A percentile compares a stretch with the other conserved stretches of the same genome.
Conservation (phyloP, 2,888 invertebrate species). For the Schizotus pectinicornis region DNA sequence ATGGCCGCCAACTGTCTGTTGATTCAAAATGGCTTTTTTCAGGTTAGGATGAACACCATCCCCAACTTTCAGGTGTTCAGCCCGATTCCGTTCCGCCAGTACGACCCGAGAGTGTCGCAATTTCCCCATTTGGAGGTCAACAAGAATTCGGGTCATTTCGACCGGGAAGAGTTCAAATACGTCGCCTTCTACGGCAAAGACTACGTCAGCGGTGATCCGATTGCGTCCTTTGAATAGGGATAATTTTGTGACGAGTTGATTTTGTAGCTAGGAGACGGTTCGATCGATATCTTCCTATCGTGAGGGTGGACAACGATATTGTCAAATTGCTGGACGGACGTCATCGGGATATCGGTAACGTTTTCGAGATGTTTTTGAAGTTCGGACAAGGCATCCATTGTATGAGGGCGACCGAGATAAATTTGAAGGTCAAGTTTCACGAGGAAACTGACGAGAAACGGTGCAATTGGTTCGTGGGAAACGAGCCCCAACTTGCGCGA, state of each 20-base stretch:
- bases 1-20: too few species aligned
- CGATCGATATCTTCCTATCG: constrained; percentile 65
- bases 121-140: constrained; percentile 67
- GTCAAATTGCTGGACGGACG: constrained; percentile 59
- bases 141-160: constrained; percentile 81
- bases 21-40: constrained; percentile 38
- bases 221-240: background rate
- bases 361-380: constrained; percentile 75
- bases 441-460: constrained; percentile 46
- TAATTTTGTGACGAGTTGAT: background rate
- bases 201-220: constrained; percentile 69
- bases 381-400: constrained; percentile 70
- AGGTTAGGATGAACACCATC: constrained; percentile 96
- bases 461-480: constrained; percentile 62
- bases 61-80: constrained; percentile 86
- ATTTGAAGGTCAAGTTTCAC: constrained; percentile 65
- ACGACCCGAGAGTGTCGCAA: constrained; percentile 70
- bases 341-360: constrained; percentile 56
- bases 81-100: constrained; percentile 90
- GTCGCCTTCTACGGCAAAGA: constrained; percentile 85
- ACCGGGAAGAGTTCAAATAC: constrained; percentile 73
- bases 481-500: constrained; percentile 64
- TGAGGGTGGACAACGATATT: constrained; percentile 71
- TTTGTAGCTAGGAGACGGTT: constrained; percentile 68
- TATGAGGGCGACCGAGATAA: constrained; percentile 82